Evolutionary conservation across 2,797 vertebrate species (phyloP), one percentile per base, ranked within the genome.

Genomic region (Eupleurogrammus muticus): DNA sequence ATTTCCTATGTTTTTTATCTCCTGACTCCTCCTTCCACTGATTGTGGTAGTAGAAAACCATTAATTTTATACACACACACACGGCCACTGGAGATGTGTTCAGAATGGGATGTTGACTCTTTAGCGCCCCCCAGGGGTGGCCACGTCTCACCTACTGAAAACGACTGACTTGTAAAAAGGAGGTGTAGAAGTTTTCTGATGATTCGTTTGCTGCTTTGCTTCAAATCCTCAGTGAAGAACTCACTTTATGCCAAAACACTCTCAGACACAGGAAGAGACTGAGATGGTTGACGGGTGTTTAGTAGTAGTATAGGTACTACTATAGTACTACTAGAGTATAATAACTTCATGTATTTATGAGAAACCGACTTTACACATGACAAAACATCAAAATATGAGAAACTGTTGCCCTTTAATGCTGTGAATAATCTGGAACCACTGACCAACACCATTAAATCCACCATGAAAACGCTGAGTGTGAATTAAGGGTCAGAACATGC

Each of bases 221-320:
- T 89, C 48, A 85, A 90, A 88, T 83, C 73, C 84, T 83, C 84
- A 90, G 87, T 66, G 88, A 91, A 92, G 84, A 91, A 86, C 65
- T 90, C 89, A 92, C 80, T 89, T 88, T 93, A 89, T 92, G 83
- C 92, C 90, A 94, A 92, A 90, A 91, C 40, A 76, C 85, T 87
- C 89, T 90, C 61, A 90, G 90, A 85, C 77, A 86, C 82, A 79
- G 85, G 78, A 83, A 88, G 79, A 90, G 85, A 91, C 67, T 91
- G 91, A 92, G 90, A 88, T 61, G 87, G 92, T 92, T 93, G 88
- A 87, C 92, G 89, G 91, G 91, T 93, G 85, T n/a, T n/a, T n/a
- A n/a, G n/a, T n/a, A n/a, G n/a, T n/a, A n/a, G n/a, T n/a, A n/a
- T n/a, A n/a, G n/a, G n/a, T n/a, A n/a, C n/a, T n/a, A n/a, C n/a